Evolutionary conservation across 2,888 invertebrate species (phyloP).

Genomic region (Corythucha ciliata): DNA sequence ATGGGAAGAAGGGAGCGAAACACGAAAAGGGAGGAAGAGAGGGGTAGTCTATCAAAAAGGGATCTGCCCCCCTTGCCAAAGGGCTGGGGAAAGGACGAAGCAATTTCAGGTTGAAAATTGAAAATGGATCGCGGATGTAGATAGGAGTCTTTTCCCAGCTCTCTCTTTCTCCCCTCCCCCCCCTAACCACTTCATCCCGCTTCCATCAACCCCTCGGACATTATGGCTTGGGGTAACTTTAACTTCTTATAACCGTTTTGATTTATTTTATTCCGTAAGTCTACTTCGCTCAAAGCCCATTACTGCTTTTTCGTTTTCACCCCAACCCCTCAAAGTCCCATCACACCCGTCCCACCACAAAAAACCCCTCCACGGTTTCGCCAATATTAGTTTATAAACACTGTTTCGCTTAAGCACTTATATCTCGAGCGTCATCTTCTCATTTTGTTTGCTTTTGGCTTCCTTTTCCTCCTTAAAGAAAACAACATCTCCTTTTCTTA

Average conservation of each 20-base stretch:
- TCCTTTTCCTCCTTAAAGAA: neutral
- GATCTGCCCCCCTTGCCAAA: conserved; percentile 19
- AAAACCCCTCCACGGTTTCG: conserved; percentile 10
- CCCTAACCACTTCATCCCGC: too few relatives aligned
- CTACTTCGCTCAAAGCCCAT: conserved; percentile 7
- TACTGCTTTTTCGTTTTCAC: too few relatives aligned
- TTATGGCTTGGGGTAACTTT: conserved; percentile 28
- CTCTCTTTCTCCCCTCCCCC: conserved; percentile 5
- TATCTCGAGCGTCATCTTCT: neutral
- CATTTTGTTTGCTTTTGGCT: neutral
- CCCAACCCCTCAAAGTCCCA: conserved; percentile 5
- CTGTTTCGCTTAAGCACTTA: conserved; percentile 21
- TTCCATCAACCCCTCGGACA: conserved; percentile 30
- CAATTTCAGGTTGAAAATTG: conserved; percentile 37
- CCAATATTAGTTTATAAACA: conserved; percentile 31
- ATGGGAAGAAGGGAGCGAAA: conserved; percentile 6
- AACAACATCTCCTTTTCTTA: conserved; percentile 4
- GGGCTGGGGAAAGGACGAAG: conserved; percentile 29
- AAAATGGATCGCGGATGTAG: conserved; percentile 36
- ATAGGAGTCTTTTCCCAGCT: conserved; percentile 29
- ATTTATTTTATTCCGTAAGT: conserved; percentile 29
- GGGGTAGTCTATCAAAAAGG: conserved; percentile 30
- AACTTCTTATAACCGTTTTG: conserved; percentile 32
- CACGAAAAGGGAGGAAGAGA: conserved; percentile 1
- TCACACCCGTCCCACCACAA: conserved; percentile 14